A percentile compares a stretch with the other conserved stretches of the same genome.
These are phyloP conservation scores for Polyommatus iphigenia DNA, from an alignment of 2,888 invertebrate genomes.

Conservation along the genomic window DNA sequence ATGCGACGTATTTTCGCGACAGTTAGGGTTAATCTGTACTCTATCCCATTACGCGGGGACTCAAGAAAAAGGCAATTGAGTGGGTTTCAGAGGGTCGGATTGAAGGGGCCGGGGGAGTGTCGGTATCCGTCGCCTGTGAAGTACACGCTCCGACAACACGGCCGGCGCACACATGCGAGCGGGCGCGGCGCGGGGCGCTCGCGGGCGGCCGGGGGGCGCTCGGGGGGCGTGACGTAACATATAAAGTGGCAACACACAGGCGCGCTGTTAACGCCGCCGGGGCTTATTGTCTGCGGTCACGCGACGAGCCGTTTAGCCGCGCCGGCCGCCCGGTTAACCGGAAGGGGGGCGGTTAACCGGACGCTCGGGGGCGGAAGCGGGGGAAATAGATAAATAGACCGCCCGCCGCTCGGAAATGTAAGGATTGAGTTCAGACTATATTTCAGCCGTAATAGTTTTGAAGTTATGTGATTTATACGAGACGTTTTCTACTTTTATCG, in stretches of 20 bases:
- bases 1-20: background rate
- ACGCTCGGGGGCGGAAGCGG: conserved; percentile 78
- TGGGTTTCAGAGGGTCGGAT: conserved; percentile 52
- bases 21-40: conserved; percentile 64
- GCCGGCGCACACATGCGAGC: conserved; percentile 42
- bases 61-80: conserved; percentile 75
- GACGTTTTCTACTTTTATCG: conserved; percentile 74
- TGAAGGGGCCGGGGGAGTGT: conserved; percentile 41
- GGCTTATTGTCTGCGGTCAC: conserved; percentile 81
- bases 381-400: conserved; percentile 81
- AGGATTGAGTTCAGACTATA: conserved; percentile 80
- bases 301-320: conserved; percentile 81
- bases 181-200: conserved; percentile 40
- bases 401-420: conserved; percentile 79
- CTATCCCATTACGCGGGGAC: conserved; percentile 72
- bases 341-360: conserved; percentile 80
- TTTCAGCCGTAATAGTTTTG: conserved; percentile 79
- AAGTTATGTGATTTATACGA: conserved; percentile 78
- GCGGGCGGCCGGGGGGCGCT: conserved; percentile 43
- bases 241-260: conserved; percentile 80
- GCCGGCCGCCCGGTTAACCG: conserved; percentile 78
- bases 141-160: conserved; percentile 65
- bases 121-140: conserved; percentile 57
- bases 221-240: conserved; percentile 65
- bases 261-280: conserved; percentile 78